A percentile compares a stretch with the other conserved stretches of the same genome.
These are phyloP conservation scores for Microchirus variegatus DNA, from an alignment of 2,797 vertebrate genomes.

Conservation along the genomic window DNA sequence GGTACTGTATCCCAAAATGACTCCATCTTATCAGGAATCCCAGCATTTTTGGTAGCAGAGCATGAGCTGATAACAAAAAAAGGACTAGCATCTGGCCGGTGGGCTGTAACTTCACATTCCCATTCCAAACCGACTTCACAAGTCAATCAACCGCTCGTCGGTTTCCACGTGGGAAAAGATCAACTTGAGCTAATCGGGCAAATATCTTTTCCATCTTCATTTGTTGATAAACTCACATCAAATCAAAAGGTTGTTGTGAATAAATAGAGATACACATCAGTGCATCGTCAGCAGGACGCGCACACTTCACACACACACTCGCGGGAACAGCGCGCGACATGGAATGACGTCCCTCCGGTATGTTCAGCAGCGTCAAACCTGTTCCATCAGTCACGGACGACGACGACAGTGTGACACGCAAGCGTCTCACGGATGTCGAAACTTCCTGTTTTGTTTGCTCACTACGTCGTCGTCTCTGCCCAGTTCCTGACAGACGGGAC, in stretches of 20 bases:
- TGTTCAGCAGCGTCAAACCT: not conserved
- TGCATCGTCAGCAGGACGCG: not conserved
- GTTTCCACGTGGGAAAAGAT: conserved; percentile 4
- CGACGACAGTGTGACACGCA: not conserved
- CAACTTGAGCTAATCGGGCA: not conserved
- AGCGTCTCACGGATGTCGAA: too few relatives aligned
- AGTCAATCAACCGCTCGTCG: conserved; percentile 5
- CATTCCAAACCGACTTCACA: conserved; percentile 22
- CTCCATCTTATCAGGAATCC: not conserved
- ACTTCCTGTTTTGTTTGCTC: too few relatives aligned
- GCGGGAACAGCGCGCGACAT: not conserved
- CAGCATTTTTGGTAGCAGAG: not conserved
- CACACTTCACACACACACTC: not conserved
- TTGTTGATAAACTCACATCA: too few relatives aligned
- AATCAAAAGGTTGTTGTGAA: not conserved
- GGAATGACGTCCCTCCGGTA: not conserved
- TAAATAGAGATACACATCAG: conserved; percentile 8
- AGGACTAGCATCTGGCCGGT: conserved; percentile 38
- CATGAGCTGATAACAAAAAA: not conserved
- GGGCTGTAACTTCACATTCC: conserved; percentile 51
- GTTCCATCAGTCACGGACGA: not conserved
- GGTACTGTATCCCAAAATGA: conserved; percentile 1
- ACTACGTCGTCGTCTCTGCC: too few relatives aligned
- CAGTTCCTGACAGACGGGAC: too few relatives aligned
- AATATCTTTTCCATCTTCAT: not conserved